Base-by-base conservation (phyloP, 2,888 invertebrate species). In the Campoplex nolae region DNA sequence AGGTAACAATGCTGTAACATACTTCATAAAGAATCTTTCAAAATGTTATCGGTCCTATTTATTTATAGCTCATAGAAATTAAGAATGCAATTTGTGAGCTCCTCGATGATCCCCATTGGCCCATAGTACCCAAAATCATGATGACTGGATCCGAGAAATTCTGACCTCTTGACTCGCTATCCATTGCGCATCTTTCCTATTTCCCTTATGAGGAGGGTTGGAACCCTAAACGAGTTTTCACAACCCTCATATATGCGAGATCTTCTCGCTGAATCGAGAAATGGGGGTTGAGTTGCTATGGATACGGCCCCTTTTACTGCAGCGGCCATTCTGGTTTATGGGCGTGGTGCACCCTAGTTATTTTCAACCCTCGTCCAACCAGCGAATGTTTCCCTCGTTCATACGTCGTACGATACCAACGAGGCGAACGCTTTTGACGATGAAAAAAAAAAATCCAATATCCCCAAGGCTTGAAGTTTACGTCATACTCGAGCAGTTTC, bases 241-340 rank as follows among this genome's bases (percentile, higher is more conserved):
- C 84, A 80, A 86, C 78, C 38, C 78, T 48, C 77, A 35, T 70
- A 74, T 81, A 74, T 81, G 42, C 48, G 51, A 13, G 51, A 13
- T 54, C 71, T 67, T 82, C 9, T 48, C 54, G 23, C 67, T 23
- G 81, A 67, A 42, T 58, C 23, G 71, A 56, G 78, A 38, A 68
- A 68, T 23, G 62, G 78, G 68, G 68, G 67, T 18, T 77, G n/a
- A 67, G 88, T 88, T 83, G 75, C 78, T 77, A 88, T 86, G 88
- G 86, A 54, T 84, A 86, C 88, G 51, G 54, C 85, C 76, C 58
- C 65, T 70, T 68, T 89, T 84, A 91, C 90, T 54, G 48, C 76
- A 70, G 89, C 90, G 85, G 92, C 93, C 93, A 93, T 93, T 88
- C 83, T 90, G 89, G 84, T 85, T 87, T 88, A 90, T 90, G 90